phyloP scores from a whole-genome alignment of 2,888 invertebrate species.

The Leptopilina syphax region DNA sequence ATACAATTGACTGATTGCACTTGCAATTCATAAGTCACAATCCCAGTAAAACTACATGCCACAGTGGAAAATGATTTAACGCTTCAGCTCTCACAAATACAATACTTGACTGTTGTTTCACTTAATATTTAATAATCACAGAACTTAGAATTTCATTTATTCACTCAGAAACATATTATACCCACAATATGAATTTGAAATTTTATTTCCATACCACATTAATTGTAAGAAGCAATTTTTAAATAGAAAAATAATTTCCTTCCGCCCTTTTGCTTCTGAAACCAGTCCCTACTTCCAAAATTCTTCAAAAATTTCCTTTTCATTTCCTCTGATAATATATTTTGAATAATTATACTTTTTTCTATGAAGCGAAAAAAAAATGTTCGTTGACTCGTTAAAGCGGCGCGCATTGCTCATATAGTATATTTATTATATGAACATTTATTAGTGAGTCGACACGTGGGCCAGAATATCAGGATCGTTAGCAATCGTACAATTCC shows the following conservation, averaged over 20 bases:
- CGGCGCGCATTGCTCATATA: conserved; percentile 11
- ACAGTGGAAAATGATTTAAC: conserved; percentile 27
- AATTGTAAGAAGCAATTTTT: too few relatives aligned
- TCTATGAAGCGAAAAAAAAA: neutral
- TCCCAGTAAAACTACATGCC: conserved; percentile 25
- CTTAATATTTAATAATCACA: neutral
- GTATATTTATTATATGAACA: conserved; percentile 6
- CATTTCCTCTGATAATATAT: neutral
- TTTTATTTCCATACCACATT: too few relatives aligned
- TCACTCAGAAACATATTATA: too few relatives aligned
- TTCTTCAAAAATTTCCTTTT: neutral
- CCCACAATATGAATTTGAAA: too few relatives aligned
- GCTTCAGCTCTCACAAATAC: conserved; percentile 19
- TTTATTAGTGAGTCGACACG: conserved; percentile 42
- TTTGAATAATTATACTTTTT: neutral
- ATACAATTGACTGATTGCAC: conserved; percentile 38
- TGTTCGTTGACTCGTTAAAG: conserved; percentile 33
- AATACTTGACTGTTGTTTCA: neutral
- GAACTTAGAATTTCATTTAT: neutral
- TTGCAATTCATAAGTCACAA: conserved; percentile 36
- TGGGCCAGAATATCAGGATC: conserved; percentile 42
- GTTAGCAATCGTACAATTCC: conserved; percentile 53
- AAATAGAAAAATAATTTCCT: too few relatives aligned
- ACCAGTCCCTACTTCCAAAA: too few relatives aligned
- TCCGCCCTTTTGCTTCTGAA: too few relatives aligned